Evolutionary conservation across 2,888 invertebrate genomes (phyloP), one percentile per base, ranked within the genome.

Genomic region (Drosophila flavopinicola): DNA sequence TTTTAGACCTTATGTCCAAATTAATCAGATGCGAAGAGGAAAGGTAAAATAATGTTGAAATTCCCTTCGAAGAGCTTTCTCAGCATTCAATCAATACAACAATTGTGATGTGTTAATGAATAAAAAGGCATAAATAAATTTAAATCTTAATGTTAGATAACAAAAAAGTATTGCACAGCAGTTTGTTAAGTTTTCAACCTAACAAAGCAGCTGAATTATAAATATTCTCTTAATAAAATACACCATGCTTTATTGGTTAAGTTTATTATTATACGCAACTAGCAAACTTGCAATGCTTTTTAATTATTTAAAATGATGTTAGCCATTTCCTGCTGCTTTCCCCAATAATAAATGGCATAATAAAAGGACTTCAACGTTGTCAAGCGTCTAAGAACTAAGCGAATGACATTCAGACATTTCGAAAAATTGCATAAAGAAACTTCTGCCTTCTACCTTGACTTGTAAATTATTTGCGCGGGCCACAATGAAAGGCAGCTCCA

Each of bases 361-460:
- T 1, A 20, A 11, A 6, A 10, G 4, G 11, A 38, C 25, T 48
- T 48, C 2, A 25, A 17, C 10, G 6, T 0, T 25, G 17, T 27
- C 15, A 58, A 35, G 32, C 37, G 24, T 35, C 39, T 6, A 42
- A 45, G 33, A 49, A 30, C 32, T 25, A 33, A 11, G 41, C 56
- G 42, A 59, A 58, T 45, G 52, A 54, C 51, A n/a, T 72, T 59
- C 37, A 53, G 48, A 49, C 63, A 52, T 41, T 42, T 41, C 6
- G 11, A 47, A 7, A 29, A 56, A 54, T 58, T 49, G 52, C 33
- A 49, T 42, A 38, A 59, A 11, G 33, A 65, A 69, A 68, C 44
- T 75, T 66, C 27, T 56, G n/a, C n/a, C n/a, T 73, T 61, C 37
- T 60, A 51, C 56, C 63, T 68, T 61, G 48, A 59, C 63, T 78